phyloP scores from a whole-genome alignment of 2,797 vertebrate genomes.

The Syngnathus rostellatus region DNA sequence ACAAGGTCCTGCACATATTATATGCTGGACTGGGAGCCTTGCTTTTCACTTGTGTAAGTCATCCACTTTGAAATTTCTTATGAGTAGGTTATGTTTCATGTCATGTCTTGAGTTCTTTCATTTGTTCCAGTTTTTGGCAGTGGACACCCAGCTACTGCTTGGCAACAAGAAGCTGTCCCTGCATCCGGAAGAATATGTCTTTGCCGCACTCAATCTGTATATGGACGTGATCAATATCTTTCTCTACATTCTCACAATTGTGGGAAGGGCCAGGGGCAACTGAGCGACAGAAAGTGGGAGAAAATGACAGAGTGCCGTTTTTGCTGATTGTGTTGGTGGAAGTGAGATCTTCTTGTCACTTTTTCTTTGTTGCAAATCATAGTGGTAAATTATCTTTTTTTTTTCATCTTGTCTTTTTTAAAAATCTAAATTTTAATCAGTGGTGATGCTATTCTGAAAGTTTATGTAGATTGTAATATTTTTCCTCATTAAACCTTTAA shows the following conservation, averaged over 20 bases:
- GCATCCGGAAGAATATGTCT: constrained; percentile 87
- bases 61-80: neutral
- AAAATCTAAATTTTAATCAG: neutral
- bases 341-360: constrained; percentile 10
- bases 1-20: constrained; percentile 80
- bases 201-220: constrained; percentile 85
- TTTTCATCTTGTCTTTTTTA: neutral
- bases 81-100: neutral
- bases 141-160: constrained; percentile 87
- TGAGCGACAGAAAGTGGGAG: constrained; percentile 17
- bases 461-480: neutral
- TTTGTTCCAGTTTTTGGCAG: constrained; percentile 77
- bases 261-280: constrained; percentile 58
- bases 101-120: neutral
- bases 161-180: constrained; percentile 85
- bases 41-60: constrained; percentile 87
- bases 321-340: constrained; percentile 4
- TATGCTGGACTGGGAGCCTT: constrained; percentile 82
- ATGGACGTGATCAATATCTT: constrained; percentile 89
- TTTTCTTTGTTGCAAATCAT: constrained; percentile 16
- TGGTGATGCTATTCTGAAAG: neutral
- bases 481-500: neutral
- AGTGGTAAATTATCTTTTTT: neutral
- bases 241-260: constrained; percentile 78
- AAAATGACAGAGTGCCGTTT: constrained; percentile 4